Conservation (phyloP, 2,888 invertebrate genomes). For the Hoplodrina blanda region DNA sequence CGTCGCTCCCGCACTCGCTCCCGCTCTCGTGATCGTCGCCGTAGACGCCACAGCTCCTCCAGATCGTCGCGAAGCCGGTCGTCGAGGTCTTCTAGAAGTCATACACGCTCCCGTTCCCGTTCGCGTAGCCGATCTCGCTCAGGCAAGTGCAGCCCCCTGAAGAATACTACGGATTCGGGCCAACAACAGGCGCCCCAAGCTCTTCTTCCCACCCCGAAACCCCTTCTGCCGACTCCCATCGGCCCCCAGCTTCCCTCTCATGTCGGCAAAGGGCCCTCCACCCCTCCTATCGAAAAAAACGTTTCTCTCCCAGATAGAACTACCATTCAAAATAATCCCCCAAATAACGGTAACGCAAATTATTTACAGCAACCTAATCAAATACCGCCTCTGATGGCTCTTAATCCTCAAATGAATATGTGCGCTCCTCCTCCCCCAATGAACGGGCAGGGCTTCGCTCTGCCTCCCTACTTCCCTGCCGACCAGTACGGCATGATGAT, state of each 20-base stretch:
- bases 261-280: constrained; percentile 69
- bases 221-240: constrained; percentile 77
- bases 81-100: constrained; percentile 82
- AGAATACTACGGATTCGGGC: constrained; percentile 76
- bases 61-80: constrained; percentile 86
- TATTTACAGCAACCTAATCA: constrained; percentile 71
- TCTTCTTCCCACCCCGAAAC: constrained; percentile 76
- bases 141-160: constrained; percentile 90
- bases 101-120: constrained; percentile 84
- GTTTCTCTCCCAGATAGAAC: constrained; percentile 38
- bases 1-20: constrained; percentile 77
- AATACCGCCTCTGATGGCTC: constrained; percentile 84
- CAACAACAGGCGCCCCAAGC: constrained; percentile 77
- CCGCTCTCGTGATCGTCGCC: constrained; percentile 82
- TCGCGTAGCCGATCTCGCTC: constrained; percentile 88
- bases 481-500: constrained; percentile 87
- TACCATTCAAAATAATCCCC: constrained; percentile 57
- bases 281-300: constrained; percentile 64
- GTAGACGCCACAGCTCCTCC: constrained; percentile 85
- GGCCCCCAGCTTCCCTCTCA: constrained; percentile 78
- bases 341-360: constrained; percentile 62
- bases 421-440: constrained; percentile 82
- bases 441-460: constrained; percentile 78
- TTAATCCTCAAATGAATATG: constrained; percentile 86
- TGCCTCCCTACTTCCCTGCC: constrained; percentile 84